Conservation (phyloP, 2,113 vertebrate genomes). For the Patagioenas fasciata region DNA sequence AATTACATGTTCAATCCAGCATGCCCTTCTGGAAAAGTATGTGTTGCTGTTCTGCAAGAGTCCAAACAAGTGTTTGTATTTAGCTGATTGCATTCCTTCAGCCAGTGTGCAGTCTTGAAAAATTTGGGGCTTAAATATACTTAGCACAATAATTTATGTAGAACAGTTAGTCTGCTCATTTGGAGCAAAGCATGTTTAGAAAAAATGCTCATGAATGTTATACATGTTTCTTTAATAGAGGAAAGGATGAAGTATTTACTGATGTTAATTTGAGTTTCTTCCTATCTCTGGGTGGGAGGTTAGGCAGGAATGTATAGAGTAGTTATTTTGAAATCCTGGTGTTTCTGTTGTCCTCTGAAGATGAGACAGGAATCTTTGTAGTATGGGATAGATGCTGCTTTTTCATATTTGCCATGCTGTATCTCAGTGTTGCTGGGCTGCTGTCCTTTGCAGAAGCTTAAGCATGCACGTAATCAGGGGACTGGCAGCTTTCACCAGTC, state of each 20-base stretch:
- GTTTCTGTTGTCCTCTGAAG: not conserved
- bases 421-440: not conserved
- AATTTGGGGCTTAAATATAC: not conserved
- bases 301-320: not conserved
- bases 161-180: not conserved
- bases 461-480: not conserved
- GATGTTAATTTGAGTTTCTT: not conserved
- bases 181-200: not conserved
- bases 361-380: not conserved
- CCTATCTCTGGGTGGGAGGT: not conserved
- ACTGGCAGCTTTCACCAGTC: not conserved
- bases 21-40: slow-evolving; percentile 1
- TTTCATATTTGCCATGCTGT: not conserved
- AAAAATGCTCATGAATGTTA: not conserved
- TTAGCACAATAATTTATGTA: not conserved
- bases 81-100: not conserved
- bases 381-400: not conserved
- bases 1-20: slow-evolving; percentile 14
- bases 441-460: not conserved
- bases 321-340: not conserved
- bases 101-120: not conserved
- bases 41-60: not conserved
- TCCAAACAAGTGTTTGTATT: slow-evolving; percentile 36
- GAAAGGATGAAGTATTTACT: not conserved
- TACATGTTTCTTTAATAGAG: not conserved